Evolutionary conservation across 2,888 invertebrate species (phyloP), one percentile per base, ranked within the genome.

Genomic region (Metalampra italica): DNA sequence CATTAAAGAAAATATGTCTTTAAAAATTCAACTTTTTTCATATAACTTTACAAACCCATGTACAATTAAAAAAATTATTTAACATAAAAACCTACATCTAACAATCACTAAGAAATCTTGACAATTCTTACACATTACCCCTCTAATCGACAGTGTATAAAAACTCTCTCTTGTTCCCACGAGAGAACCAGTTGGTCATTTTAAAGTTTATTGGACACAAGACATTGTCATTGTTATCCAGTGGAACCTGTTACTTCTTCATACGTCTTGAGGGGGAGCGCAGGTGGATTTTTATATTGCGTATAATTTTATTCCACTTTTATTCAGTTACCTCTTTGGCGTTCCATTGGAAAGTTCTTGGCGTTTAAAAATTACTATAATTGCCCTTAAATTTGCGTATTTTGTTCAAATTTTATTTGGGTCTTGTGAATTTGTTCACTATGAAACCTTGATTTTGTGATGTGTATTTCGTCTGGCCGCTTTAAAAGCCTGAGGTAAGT

Each of bases 111-210:
- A 22, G 22, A 22, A 22, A 22, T 22, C 22, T 22, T 32, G 32
- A 32, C n/a, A 36, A 36, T n/a, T 36, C 36, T 39, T 13, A 45
- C 49, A 52, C 45, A 49, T 47, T 29, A 14, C 44, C 41, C 44
- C 46, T 46, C 11, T 39, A 13, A 43, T 9, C 13, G 32, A 58
- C 58, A 58, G 55, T 58, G 46, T 45, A 49, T 29, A 53, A 52
- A 57, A 55, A 43, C 34, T 36, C 36, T 14, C 45, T 37, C 9
- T 47, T 29, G 12, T 66, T 69, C 69, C 52, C 68, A 69, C 61
- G 64, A 52, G 32, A 47, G 12, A 29, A 50, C 36, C 43, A 43
- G 44, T 30, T 34, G 53, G 49, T 49, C 55, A 56, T 41, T 55
- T 55, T 59, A n/a, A n/a, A n/a, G n/a, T n/a, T n/a, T n/a, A 54